Base-by-base conservation (phyloP, 2,888 invertebrate genomes). In the Netelia fuscicornis region DNA sequence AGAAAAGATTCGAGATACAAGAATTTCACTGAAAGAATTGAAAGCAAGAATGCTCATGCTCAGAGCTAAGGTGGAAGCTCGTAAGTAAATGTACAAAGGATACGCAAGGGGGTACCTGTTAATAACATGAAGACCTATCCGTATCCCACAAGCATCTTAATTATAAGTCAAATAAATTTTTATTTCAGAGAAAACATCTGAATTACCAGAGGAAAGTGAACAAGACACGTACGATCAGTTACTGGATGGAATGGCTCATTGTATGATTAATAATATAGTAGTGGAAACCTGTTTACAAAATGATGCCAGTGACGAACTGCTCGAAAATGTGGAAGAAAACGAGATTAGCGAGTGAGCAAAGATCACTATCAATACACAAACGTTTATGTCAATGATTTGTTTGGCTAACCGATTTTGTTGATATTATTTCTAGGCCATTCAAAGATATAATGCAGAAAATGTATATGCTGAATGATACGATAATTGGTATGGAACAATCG, bases 1-100 rank as follows among this genome's bases (percentile, higher is more conserved):
- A 11, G 87, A 89, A 58, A 87, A 86, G 62, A 86, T 89, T 17
- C 48, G 23, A 20, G 87, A 88, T 64, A 25, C 83, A 23, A 83
- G 87, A 20, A 56, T 81, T 10, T 79, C 79, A 25, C 54, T 88
- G 25, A 85, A 83, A 37, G 81, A 76, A 37, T 42, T 87, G 37
- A 88, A 72, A 17, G 68, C 87, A 5, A 83, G 83, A 30, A 81
- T 86, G 8, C 42, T 86, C 56, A 72, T 84, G 17, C 58, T 88
- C 8, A 71, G 71, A 81, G 83, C 84, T 11, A 85, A 81, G 30
- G 25, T 30, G 1, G 71, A 81, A 74, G 74, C 78, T 0, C 80
- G 87, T 87, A 64, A 84, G 84, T 85, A 13, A 54, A 13, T 30
- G 6, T 0, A 9, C 9, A 58, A 58, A 37, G 37, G 37, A 5